phyloP scores from a whole-genome alignment of 2,888 invertebrate species.

The Epirrhoe tristata region DNA sequence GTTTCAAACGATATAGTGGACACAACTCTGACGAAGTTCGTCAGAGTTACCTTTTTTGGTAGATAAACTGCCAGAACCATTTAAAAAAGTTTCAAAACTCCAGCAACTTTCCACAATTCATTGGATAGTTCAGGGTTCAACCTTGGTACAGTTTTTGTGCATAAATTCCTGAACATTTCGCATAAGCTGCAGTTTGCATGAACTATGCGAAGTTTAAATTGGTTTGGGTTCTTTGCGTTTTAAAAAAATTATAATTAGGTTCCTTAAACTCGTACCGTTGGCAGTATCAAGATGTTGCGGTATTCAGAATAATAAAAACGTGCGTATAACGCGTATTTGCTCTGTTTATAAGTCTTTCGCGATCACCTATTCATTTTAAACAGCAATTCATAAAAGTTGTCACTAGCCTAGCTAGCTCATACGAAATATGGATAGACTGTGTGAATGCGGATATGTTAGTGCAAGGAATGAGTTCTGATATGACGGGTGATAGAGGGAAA shows the following conservation, averaged over 20 bases:
- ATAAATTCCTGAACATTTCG: conserved; percentile 15
- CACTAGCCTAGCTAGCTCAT: too few species aligned
- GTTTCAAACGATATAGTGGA: too few species aligned
- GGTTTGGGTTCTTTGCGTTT: conserved; percentile 4
- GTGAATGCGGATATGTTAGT: too few species aligned
- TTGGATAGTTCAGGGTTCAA: conserved; percentile 3
- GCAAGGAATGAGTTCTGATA: too few species aligned
- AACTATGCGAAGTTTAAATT: conserved; percentile 19
- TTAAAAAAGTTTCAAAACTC: not conserved
- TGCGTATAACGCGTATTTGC: too few species aligned
- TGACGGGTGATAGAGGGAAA: too few species aligned
- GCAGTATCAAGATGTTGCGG: not conserved
- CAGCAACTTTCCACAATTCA: conserved; percentile 4
- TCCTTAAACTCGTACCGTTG: too few species aligned
- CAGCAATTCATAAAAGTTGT: too few species aligned
- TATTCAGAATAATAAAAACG: not conserved
- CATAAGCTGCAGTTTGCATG: conserved; percentile 13
- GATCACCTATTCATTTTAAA: too few species aligned
- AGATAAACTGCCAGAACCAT: not conserved
- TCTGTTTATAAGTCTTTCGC: too few species aligned
- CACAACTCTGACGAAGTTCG: not conserved
- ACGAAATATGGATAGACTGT: too few species aligned
- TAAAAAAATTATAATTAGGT: not conserved
- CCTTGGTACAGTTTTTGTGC: conserved; percentile 17
- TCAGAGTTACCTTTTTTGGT: not conserved